Percentiles rank a stretch among this genome's conserved stretches.
Evolutionary conservation across 2,888 invertebrate genomes (phyloP).

Genomic region (Camponotus fellah): DNA sequence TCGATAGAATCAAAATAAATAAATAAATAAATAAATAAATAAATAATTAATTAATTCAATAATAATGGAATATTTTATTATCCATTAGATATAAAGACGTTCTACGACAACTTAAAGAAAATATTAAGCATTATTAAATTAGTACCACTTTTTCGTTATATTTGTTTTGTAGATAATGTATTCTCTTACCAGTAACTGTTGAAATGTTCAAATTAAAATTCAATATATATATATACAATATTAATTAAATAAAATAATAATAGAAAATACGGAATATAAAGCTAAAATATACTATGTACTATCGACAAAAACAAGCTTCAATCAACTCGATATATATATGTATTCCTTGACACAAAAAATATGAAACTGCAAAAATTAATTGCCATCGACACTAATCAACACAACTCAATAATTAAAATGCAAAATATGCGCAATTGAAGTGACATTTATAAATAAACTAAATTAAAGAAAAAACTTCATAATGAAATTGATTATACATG

Average conservation of each 20-base stretch:
- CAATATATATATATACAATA: background rate
- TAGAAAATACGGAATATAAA: background rate
- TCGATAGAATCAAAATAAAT: background rate
- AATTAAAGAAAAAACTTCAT: background rate
- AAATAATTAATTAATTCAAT: conserved; percentile 6
- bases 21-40: too few relatives aligned
- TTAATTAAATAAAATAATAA: background rate
- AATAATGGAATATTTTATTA: conserved; percentile 5
- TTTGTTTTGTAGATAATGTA: background rate
- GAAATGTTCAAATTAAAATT: background rate
- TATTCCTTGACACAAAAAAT: conserved; percentile 11
- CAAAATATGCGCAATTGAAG: background rate
- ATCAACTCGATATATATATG: background rate
- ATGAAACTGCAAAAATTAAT: conserved; percentile 7
- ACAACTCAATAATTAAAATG: conserved; percentile 13
- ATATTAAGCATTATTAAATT: conserved; percentile 2
- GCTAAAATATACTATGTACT: background rate
- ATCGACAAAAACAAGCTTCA: background rate
- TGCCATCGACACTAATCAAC: background rate
- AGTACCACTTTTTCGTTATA: too few relatives aligned
- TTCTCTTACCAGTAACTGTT: background rate
- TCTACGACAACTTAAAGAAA: background rate
- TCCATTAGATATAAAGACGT: background rate
- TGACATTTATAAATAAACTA: background rate
- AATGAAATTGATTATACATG: background rate